These are phyloP conservation scores for Ammospiza maritima DNA, from an alignment of 2,797 vertebrate species.

Conservation along the genomic window DNA sequence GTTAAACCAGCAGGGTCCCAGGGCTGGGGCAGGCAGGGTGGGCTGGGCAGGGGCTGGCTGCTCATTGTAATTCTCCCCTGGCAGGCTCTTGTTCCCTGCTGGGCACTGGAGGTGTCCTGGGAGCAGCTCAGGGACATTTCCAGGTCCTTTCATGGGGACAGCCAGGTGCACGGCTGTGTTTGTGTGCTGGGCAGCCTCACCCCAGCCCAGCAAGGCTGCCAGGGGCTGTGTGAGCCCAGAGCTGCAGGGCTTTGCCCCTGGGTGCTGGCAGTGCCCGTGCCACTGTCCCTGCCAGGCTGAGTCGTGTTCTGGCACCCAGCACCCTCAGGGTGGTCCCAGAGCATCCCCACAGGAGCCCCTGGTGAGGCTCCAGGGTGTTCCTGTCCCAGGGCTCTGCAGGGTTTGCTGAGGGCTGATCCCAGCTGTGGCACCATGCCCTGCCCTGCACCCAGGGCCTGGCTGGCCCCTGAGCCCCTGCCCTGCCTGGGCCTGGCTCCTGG, in stretches of 20 bases:
- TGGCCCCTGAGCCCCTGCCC: background rate
- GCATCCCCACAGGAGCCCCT: accelerated
- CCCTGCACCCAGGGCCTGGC: background rate
- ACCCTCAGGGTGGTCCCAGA: background rate
- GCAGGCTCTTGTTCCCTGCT: accelerated
- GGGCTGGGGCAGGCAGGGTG: background rate
- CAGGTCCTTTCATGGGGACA: background rate
- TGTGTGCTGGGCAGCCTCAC: background rate
- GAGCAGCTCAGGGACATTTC: background rate
- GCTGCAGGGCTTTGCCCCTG: background rate
- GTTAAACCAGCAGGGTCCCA: background rate
- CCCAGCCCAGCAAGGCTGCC: background rate
- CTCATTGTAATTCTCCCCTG: background rate
- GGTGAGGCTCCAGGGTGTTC: background rate
- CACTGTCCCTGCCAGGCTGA: background rate
- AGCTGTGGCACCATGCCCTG: accelerated
- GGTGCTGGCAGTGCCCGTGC: background rate
- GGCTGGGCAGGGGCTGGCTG: background rate
- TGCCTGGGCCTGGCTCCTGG: background rate
- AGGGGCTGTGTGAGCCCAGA: background rate
- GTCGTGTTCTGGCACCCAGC: background rate
- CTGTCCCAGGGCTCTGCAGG: background rate
- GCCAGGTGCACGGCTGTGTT: background rate
- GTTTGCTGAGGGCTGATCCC: background rate
- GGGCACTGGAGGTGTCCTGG: background rate